phyloP scores from a whole-genome alignment of 1,140 invertebrate species.

The Chironomus striatipennis region DNA sequence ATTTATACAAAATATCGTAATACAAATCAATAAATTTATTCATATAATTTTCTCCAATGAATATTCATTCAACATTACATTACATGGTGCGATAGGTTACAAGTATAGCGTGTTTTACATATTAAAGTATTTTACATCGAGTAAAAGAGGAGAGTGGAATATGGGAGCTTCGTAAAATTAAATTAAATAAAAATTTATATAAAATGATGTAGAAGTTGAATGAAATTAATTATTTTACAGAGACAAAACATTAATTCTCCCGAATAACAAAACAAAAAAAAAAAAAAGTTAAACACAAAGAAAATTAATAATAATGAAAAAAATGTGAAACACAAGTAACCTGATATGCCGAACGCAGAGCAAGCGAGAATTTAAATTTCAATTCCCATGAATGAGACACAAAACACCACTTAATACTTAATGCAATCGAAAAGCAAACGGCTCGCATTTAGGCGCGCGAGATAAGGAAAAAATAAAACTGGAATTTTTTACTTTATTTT shows the following conservation, averaged over 20 bases:
- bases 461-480: background rate
- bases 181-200: no score
- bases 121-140: no score
- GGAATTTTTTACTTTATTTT: background rate
- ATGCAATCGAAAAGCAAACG: conserved; percentile 12
- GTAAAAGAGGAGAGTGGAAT: no score
- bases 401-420: conserved; percentile 16
- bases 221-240: conserved; percentile 23
- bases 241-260: conserved; percentile 22
- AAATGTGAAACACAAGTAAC: conserved; percentile 5
- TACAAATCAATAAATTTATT: background rate
- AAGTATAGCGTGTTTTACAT: conserved; percentile 12
- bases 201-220: background rate
- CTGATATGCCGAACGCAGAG: background rate
- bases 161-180: no score
- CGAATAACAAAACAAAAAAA: background rate
- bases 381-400: conserved; percentile 22
- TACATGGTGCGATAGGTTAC: background rate
- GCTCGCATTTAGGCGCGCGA: conserved; percentile 8
- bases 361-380: conserved; percentile 1
- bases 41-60: background rate
- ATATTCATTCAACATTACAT: background rate
- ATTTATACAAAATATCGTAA: no score
- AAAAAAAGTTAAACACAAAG: background rate
- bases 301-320: conserved; percentile 2